Evolutionary conservation across 1,140 invertebrate genomes (phyloP), one percentile per base, ranked within the genome.

Genomic region (Scaptodrosophila lebanonensis): DNA sequence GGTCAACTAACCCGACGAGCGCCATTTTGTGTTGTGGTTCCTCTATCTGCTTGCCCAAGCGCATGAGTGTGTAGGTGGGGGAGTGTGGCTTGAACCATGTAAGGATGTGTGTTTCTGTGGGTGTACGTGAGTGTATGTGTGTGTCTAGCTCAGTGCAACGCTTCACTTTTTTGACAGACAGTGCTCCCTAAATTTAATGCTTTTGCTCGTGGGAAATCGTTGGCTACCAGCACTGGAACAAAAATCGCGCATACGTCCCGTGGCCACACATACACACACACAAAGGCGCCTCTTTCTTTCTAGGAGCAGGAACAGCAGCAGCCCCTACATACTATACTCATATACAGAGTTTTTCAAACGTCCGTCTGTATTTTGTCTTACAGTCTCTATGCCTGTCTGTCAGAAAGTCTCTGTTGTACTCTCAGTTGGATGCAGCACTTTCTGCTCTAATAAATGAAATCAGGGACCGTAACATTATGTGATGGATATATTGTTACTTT

Each of bases 401-500:
- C 9, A 29, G 27, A 5, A 6, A 29, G 5, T 29, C 59, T 59
- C 48, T 57, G 64, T 65, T 72, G 72, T 66, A 53, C 66, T 25
- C 22, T 8, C 22, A 8, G 22, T 8, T 33, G 32, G 12, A 57
- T 66, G 68, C 56, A 73, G 68, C 65, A 75, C 69, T 82, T 75
- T 82, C 66, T 70, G 76, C 75, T 82, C 75, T 82, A 82, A 82
- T 82, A 82, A 82, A 82, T 82, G 75, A 82, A 82, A 82, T 82
- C 75, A 82, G 75, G 75, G 53, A 82, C 57, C 75, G 75, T 82
- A 75, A 82, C 75, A 70, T 82, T 75, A 82, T 82, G 77, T 82
- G 75, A 82, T 82, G 76, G 75, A 82, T 82, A 82, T 75, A 82
- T 82, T 75, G 75, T 63, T 70, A 66, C 69, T 27, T 56, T 27